phyloP scores from a whole-genome alignment of 2,888 invertebrate species.

The Ametastegia equiseti region DNA sequence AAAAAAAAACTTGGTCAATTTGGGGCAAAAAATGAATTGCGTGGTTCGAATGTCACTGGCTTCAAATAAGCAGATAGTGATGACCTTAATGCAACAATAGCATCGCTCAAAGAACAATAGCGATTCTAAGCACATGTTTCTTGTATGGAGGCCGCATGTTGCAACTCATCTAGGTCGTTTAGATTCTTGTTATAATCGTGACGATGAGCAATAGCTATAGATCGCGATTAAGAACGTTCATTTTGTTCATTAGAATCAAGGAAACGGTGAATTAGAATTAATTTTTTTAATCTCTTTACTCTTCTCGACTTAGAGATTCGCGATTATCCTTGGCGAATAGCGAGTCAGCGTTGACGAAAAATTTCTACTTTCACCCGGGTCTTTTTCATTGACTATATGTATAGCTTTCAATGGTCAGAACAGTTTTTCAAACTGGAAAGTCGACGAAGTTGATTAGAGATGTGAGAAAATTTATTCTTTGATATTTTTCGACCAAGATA shows the following conservation, averaged over 20 bases:
- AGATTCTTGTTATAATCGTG: conserved; percentile 34
- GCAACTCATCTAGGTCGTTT: conserved; percentile 36
- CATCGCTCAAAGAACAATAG: conserved; percentile 7
- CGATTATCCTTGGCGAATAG: not conserved
- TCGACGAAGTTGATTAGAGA: too few species aligned
- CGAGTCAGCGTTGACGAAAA: not conserved
- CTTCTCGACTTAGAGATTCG: not conserved
- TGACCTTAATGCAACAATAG: conserved; percentile 18
- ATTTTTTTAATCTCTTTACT: not conserved
- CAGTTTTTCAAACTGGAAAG: too few species aligned
- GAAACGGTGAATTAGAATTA: not conserved
- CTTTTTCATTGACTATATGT: not conserved
- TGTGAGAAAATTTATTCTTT: too few species aligned
- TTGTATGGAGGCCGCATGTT: conserved; percentile 36
- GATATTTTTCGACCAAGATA: too few species aligned
- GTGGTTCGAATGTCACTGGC: not conserved
- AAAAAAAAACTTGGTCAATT: not conserved
- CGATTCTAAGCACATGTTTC: conserved; percentile 43
- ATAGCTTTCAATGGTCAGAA: too few species aligned
- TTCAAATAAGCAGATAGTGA: not conserved
- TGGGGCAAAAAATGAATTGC: not conserved
- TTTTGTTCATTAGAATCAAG: not conserved
- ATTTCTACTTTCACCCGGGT: conserved; percentile 29
- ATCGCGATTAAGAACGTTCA: not conserved
- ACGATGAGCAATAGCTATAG: not conserved